A percentile compares a stretch with the other conserved stretches of the same genome.
These are phyloP conservation scores for Clytia hemisphaerica DNA, from an alignment of 30 jellyfish, hydroid and myxozoan species.

Conservation along the genomic window DNA sequence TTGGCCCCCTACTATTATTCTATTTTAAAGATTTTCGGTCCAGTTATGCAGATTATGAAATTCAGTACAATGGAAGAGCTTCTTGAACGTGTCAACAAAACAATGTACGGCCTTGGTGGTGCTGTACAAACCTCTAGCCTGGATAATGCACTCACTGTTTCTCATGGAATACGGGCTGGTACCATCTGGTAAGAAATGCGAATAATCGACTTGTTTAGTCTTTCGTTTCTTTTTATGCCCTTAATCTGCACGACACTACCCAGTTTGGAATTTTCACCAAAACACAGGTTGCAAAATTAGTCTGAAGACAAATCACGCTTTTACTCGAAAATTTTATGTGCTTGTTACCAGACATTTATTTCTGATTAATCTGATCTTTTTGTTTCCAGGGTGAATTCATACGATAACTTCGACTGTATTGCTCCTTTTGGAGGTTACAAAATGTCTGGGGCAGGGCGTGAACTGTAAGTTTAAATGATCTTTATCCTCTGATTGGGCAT, in stretches of 20 bases:
- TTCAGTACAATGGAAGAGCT: conserved; percentile 68
- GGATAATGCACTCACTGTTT: conserved; percentile 58
- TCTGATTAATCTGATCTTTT: background rate
- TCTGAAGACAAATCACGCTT: too few species aligned
- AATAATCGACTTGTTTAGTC: too few species aligned
- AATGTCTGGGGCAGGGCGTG: conserved; percentile 97
- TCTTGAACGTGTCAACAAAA: conserved; percentile 76
- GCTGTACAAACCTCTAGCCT: conserved; percentile 64
- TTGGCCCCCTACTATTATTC: background rate
- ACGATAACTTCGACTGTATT: conserved; percentile 52
- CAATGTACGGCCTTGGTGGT: conserved; percentile 93
- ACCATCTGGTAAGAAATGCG: conserved; percentile 96
- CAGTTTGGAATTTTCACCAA: background rate
- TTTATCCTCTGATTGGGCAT: background rate
- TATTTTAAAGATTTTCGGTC: conserved; percentile 80
- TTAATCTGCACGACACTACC: background rate
- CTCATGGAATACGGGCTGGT: conserved; percentile 92
- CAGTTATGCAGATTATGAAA: conserved; percentile 83
- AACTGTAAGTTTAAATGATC: conserved; percentile 50
- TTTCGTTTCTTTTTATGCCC: too few species aligned
- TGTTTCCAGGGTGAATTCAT: conserved; percentile 73
- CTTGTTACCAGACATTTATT: background rate
- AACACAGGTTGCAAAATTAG: background rate
- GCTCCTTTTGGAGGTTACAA: conserved; percentile 97
- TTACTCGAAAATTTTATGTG: background rate